Conservation (phyloP, 2,888 invertebrate species). For the Hofmannophila pseudospretella region DNA sequence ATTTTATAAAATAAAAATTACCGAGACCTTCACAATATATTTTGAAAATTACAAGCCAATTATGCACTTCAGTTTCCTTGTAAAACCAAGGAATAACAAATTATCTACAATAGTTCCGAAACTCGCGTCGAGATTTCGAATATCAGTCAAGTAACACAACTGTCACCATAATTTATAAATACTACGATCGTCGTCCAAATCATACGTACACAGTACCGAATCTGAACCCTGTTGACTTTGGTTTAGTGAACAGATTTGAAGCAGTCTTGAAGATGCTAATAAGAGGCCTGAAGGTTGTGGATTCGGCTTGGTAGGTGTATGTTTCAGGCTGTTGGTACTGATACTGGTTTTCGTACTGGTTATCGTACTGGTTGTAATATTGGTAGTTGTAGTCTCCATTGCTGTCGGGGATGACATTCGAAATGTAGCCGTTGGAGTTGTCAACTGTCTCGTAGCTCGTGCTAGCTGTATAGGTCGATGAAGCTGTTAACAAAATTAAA, state of each 20-base stretch:
- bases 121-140: constrained; percentile 51
- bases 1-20: constrained; percentile 46
- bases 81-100: constrained; percentile 75
- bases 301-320: constrained; percentile 42
- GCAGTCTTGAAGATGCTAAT: constrained; percentile 69
- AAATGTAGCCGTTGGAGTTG: constrained; percentile 69
- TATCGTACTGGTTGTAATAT: constrained; percentile 56
- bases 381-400: constrained; percentile 64
- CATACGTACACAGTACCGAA: constrained; percentile 66
- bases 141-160: constrained; percentile 73
- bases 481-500: constrained; percentile 41
- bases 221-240: constrained; percentile 58
- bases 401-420: constrained; percentile 76
- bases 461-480: constrained; percentile 57
- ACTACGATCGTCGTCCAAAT: constrained; percentile 13
- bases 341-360: constrained; percentile 48
- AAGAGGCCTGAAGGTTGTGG: constrained; percentile 64
- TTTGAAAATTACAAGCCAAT: constrained; percentile 29
- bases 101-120: constrained; percentile 64
- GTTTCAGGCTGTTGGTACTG: constrained; percentile 48
- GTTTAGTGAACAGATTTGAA: constrained; percentile 57
- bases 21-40: constrained; percentile 50
- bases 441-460: constrained; percentile 59
- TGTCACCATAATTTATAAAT: constrained; percentile 52
- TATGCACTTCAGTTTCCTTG: constrained; percentile 57